A percentile compares a stretch with the other conserved stretches of the same genome.
Conservation (phyloP, 2,888 invertebrate species). For the Pachycephus smyrnensis region DNA sequence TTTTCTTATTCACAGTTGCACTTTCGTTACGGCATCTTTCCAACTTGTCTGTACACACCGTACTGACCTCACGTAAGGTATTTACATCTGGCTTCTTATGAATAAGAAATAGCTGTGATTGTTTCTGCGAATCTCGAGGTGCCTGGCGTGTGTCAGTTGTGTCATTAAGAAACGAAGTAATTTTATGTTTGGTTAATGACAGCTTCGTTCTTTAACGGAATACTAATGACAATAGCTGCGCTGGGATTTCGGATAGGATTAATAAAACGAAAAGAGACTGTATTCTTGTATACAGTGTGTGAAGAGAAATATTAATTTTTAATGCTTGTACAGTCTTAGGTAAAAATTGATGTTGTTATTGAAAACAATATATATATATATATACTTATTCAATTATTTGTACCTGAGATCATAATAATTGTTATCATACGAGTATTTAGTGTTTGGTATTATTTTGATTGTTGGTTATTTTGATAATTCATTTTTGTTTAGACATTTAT, state of each 20-base stretch:
- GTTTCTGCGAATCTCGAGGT: slow-evolving; percentile 13
- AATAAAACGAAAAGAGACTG: not conserved
- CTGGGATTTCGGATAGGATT: not conserved
- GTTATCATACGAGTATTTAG: not conserved
- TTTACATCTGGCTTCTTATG: not conserved
- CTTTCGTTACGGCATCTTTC: not conserved
- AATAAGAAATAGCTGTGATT: not conserved
- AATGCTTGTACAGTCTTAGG: not conserved
- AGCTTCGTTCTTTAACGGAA: not conserved
- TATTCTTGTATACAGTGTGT: not conserved
- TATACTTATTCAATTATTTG: not conserved
- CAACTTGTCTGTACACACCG: not conserved
- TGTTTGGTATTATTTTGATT: not conserved
- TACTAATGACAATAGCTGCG: not conserved
- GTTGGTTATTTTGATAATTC: not conserved
- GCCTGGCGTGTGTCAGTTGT: slow-evolving; percentile 10
- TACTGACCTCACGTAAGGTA: not conserved
- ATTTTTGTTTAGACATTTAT: not conserved
- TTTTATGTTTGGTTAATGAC: slow-evolving; percentile 8
- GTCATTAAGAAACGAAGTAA: not conserved
- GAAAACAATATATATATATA: not conserved
- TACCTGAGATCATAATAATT: not conserved
- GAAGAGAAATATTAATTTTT: not conserved
- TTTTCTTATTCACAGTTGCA: not conserved
- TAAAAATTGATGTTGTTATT: not conserved